phyloP scores from a whole-genome alignment of 2,888 invertebrate species.

The Ametastegia equiseti region DNA sequence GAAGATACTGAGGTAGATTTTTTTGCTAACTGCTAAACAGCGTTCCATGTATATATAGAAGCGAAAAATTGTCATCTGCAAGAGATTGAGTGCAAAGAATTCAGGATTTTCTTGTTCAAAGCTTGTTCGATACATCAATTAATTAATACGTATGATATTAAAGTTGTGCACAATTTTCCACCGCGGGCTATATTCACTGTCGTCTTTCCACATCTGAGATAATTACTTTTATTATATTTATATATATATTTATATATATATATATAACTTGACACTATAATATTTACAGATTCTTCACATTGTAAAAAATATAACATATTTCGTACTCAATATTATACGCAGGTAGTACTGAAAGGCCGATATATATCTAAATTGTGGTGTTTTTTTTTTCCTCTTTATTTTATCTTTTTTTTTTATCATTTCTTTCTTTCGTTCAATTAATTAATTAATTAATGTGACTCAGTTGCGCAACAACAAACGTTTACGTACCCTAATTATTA shows the following conservation, averaged over 20 bases:
- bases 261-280: conserved; percentile 72
- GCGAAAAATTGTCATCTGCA: background rate
- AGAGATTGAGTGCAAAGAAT: too few relatives aligned
- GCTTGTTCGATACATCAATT: too few relatives aligned
- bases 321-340: conserved; percentile 75
- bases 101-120: too few relatives aligned
- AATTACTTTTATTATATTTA: conserved; percentile 58
- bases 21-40: background rate
- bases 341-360: conserved; percentile 75
- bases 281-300: conserved; percentile 75
- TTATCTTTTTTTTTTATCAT: background rate
- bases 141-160: background rate
- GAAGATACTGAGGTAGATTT: conserved; percentile 13
- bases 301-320: conserved; percentile 76
- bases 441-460: conserved; percentile 18
- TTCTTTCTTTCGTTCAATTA: background rate
- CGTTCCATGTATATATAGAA: background rate
- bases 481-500: conserved; percentile 56
- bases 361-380: conserved; percentile 73
- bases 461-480: conserved; percentile 50
- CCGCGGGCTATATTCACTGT: conserved; percentile 61
- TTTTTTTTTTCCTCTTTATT: conserved; percentile 56
- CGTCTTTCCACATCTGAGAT: conserved; percentile 63
- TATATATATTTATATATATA: conserved; percentile 59
- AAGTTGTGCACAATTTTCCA: conserved; percentile 67